Base-by-base conservation (phyloP, 1,140 invertebrate genomes). In the Bombus fervidus region DNA sequence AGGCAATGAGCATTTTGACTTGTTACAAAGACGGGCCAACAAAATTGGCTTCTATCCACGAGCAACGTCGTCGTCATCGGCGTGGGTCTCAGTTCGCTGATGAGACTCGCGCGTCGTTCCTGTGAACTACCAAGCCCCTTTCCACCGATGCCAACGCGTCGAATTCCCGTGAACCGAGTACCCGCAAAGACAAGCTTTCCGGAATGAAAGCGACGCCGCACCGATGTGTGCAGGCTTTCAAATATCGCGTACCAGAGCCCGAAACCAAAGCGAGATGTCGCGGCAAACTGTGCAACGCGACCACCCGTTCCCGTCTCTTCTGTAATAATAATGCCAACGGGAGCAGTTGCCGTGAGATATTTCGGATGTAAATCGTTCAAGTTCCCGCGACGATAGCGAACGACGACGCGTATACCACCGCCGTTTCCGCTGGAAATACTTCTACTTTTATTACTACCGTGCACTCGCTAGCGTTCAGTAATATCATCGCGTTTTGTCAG, bases 11-110 rank as follows among this genome's bases (percentile, higher is more conserved):
- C 62, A 73, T 75, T 41, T 37, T 41, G 41, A n/a, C 87, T 83
- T 62, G 85, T 83, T 76, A 47, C 72, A 87, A 80, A 31, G 72
- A 66, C 59, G 66, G 66, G 76, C 47, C 12, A 74, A 74, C 59
- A 71, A 90, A 89, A 90, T 90, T 90, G 85, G 78, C 81, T 81
- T 43, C 77, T 71, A 89, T 89, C 85, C 85, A 81, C 80, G 39
- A 43, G 28, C 28, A n/a, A 25, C 28, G 12, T 39, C 69, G 69
- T 72, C 72, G 39, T 10, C 71, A 72, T 77, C 85, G 82, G 43
- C 75, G 79, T 72, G 9, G 0, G 25, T 72, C 28, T 39, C 69
- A 5, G 68, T 1, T 37, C 13, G 71, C 88, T 71, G 80, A 86
- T 72, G 85, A 86, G 85, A 62, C 72, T 41, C 41, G 71, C n/a